Base-by-base conservation (phyloP, 2,113 vertebrate species). In the Dasyornis broadbenti region DNA sequence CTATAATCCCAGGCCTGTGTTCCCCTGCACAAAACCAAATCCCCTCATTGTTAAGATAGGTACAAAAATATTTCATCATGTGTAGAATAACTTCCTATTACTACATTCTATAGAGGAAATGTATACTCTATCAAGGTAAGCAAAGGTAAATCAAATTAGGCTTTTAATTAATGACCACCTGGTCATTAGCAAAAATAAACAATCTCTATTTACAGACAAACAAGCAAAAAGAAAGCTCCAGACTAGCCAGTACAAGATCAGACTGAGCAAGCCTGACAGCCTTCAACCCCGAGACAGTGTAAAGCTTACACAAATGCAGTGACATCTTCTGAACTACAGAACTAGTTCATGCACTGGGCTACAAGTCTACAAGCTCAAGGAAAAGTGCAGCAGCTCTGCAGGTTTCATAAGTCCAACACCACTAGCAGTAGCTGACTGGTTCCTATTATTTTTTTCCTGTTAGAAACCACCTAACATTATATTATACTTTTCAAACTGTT, bases 271-370 rank as follows among this genome's bases (percentile, higher is more conserved):
- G 12, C 7, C 37, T 61, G 42, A 57, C 30, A 85, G 9, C 10
- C 5, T n/a, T 79, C 64, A 81, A 3, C 18, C 42, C 45, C 19
- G 15, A 61, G 23, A n/a, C 33, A 59, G 14, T 30, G 7, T 4
- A 54, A 86, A 64, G 8, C 5, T 31, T 15, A 18, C 18, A 59
- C 12, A 89, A 78, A 57, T 10, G 12, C 22, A 50, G 11, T 8
- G 3, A 8, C 6, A 13, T 35, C 10, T 73, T 57, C 49, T 0
- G 3, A 68, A 20, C 13, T 45, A n/a, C 2, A 77, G 20, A 31
- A 78, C 31, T 42, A n/a, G 4, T 68, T 85, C 23, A 24, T 52
- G 7, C 28, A 14, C 21, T 37, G 31, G 15, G 4, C 24, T 68
- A 27, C 30, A 77, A 17, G 14, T 19, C 52, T 71, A 11, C 15